Base-by-base conservation (phyloP, 2,888 invertebrate species). In the Eulithis testata region DNA sequence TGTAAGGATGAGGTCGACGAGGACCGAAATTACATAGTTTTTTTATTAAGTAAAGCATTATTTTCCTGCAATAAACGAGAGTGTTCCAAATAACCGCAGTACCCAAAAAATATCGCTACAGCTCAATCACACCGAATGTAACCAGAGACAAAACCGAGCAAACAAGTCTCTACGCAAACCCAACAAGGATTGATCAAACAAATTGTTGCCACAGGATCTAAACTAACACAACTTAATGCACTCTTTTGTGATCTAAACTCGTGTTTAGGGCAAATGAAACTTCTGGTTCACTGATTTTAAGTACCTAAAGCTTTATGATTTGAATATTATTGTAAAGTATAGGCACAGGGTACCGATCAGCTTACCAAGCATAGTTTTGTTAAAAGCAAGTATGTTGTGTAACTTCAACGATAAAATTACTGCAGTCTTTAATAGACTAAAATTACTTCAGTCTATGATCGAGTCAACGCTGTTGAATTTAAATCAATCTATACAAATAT, bases 171-270 rank as follows among this genome's bases (percentile, higher is more conserved):
- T 57, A 66, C 45, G 61, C 51, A 60, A 62, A 55, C 45, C 58
- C 54, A 67, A 68, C 65, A 67, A 7, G 31, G 40, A 21, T 21
- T 61, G 66, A 62, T 65, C 70, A 69, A 68, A 71, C 68, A 64
- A 66, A 63, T 65, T 69, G 70, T 70, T 70, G 67, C 59, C 69
- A 21, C 66, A 66, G 70, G 71, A 66, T 68, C 68, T 55, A 64
- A 77, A 72, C 73, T 73, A 75, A 73, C 69, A 73, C 69, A 63
- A 60, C 67, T 71, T 73, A 72, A 75, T 77, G 75, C 71, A 73
- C 70, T 74, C 73, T 71, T 76, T 74, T 73, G 75, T 75, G 72
- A 77, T 78, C 76, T 79, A 79, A 73, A 73, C 65, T n/a, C 11
- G 40, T 3, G 3, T 8, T 4, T 44, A 72, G 73, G 72, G 43